Conservation (phyloP, 2,113 vertebrate genomes). For the Phodopus roborovskii region DNA sequence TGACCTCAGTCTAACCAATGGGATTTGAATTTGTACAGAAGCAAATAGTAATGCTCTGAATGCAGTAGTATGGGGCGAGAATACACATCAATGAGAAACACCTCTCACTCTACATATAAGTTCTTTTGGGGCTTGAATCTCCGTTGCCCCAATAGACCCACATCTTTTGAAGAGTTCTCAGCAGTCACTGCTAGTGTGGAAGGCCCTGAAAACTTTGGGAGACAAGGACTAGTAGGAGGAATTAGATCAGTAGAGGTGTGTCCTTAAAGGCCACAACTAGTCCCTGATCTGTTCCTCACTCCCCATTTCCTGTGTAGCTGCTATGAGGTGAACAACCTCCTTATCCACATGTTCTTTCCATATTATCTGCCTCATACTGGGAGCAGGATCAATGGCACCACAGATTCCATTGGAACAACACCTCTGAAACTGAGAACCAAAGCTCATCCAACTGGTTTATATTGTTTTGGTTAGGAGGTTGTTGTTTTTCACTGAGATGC, state of each 20-base stretch:
- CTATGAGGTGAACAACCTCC: not conserved
- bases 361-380: not conserved
- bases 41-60: not conserved
- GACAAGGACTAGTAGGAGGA: too few relatives aligned
- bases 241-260: not conserved
- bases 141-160: not conserved
- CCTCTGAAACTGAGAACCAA: not conserved
- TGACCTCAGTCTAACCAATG: not conserved
- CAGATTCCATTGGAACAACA: not conserved
- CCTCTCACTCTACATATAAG: fast-evolving
- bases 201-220: not conserved
- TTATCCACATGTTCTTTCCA: not conserved
- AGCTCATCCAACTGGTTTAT: not conserved
- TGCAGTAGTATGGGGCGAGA: conserved; percentile 5
- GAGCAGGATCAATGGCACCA: not conserved
- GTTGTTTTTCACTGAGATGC: not conserved
- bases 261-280: not conserved
- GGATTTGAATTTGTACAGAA: not conserved
- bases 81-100: not conserved
- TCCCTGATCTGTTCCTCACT: too few relatives aligned
- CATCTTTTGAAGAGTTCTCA: not conserved
- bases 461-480: not conserved
- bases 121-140: not conserved
- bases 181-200: not conserved
- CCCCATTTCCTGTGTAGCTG: not conserved